Percentiles rank a stretch among this genome's conserved stretches.
These are phyloP conservation scores for Manacus vitellinus DNA, from an alignment of 2,113 vertebrate genomes.

Conservation along the genomic window DNA sequence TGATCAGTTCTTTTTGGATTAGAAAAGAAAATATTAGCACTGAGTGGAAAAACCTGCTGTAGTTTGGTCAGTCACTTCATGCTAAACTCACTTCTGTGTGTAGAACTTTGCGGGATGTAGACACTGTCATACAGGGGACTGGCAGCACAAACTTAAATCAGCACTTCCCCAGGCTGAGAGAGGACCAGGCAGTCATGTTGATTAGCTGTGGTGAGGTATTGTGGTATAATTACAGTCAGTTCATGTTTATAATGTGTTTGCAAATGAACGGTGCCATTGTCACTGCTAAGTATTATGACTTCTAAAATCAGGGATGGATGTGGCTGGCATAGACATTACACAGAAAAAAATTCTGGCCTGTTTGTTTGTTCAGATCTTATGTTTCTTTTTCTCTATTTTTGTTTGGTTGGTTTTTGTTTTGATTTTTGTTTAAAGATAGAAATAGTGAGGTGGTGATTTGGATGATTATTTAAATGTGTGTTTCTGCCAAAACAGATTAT, in stretches of 20 bases:
- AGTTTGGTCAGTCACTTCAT: background rate
- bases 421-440: background rate
- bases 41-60: background rate
- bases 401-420: background rate
- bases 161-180: background rate
- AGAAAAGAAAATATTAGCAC: background rate
- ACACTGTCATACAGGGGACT: background rate
- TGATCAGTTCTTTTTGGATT: background rate
- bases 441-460: conserved; percentile 6
- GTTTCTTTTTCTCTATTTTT: background rate
- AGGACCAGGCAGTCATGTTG: background rate
- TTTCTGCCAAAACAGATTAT: background rate
- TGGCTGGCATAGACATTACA: background rate
- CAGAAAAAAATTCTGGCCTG: background rate
- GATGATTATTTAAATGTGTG: conserved; percentile 12
- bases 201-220: background rate
- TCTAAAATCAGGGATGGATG: background rate
- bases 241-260: background rate
- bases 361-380: background rate
- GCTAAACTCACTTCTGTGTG: background rate
- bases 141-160: background rate
- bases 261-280: background rate
- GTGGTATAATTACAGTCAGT: background rate
- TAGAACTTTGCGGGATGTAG: background rate
- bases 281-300: background rate